Percentiles rank a stretch among this genome's conserved stretches.
Evolutionary conservation across 2,797 vertebrate species (phyloP).

Genomic region (Sandelia bainsii): DNA sequence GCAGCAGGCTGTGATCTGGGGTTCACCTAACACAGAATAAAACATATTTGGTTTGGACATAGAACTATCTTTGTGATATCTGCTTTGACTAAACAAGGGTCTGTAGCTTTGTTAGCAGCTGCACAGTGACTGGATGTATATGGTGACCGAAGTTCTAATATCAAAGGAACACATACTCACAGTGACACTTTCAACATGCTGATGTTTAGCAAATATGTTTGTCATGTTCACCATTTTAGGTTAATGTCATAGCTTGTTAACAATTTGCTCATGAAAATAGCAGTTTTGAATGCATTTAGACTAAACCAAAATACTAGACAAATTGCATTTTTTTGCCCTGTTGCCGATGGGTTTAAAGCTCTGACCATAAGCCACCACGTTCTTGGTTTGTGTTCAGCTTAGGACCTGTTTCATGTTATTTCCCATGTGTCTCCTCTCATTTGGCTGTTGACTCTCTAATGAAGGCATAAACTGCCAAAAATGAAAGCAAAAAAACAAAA

Average conservation of each 20-base stretch:
- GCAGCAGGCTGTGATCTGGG: background rate
- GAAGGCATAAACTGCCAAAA: background rate
- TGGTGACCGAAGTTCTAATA: no score
- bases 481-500: background rate
- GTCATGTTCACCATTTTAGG: background rate
- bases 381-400: background rate
- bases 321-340: background rate
- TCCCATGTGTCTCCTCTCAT: background rate
- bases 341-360: background rate
- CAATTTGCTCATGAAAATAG: background rate
- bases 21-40: background rate
- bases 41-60: conserved; percentile 8
- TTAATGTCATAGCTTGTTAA: background rate
- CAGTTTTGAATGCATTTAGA: background rate
- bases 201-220: background rate
- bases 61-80: background rate
- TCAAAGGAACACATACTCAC: background rate
- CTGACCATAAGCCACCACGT: background rate
- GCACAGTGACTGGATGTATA: no score
- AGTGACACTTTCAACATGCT: background rate
- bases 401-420: background rate
- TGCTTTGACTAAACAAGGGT: background rate
- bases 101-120: no score
- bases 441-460: background rate
- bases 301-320: background rate